A percentile compares a stretch with the other conserved stretches of the same genome.
Conservation (phyloP, 37 sponge, comb jelly and placozoan species). For the Oscarella lobularis region DNA sequence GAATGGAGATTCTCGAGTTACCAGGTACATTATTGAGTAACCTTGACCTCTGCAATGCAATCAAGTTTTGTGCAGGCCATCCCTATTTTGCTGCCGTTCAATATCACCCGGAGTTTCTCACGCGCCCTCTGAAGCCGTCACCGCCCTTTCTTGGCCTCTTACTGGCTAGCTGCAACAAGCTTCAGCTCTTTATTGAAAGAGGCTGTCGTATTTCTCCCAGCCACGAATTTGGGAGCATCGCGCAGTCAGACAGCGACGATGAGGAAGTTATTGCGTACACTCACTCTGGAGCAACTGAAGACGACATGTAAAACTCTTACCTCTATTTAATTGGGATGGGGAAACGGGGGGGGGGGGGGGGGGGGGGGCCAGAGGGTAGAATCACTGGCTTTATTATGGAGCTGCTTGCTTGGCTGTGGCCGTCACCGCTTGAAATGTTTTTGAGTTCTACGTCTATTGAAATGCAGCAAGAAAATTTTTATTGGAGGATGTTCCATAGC, state of each 20-base stretch:
- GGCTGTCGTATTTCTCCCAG: neutral
- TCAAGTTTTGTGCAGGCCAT: constrained; percentile 32
- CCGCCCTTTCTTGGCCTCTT: constrained; percentile 88
- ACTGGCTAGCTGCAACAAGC: constrained; percentile 61
- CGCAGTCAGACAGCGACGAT: neutral
- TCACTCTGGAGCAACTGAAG: no score
- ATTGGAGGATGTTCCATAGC: no score
- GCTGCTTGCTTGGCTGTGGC: no score
- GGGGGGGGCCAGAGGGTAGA: no score
- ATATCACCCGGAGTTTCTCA: constrained; percentile 91
- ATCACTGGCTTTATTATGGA: no score
- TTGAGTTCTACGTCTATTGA: no score
- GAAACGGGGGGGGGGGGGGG: no score
- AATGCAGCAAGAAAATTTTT: no score
- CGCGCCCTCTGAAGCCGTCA: constrained; percentile 79
- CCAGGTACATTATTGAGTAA: constrained; percentile 22
- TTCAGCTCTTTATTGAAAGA: constrained; percentile 9
- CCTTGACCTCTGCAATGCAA: neutral
- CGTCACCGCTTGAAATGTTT: no score
- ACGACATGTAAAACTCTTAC: no score
- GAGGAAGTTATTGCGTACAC: no score
- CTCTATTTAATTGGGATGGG: no score
- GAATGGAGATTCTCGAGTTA: constrained; percentile 91
- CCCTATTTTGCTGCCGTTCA: constrained; percentile 82
- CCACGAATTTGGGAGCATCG: neutral